These are phyloP conservation scores for Acropternis orthonyx DNA, from an alignment of 2,797 vertebrate genomes.

Conservation along the genomic window DNA sequence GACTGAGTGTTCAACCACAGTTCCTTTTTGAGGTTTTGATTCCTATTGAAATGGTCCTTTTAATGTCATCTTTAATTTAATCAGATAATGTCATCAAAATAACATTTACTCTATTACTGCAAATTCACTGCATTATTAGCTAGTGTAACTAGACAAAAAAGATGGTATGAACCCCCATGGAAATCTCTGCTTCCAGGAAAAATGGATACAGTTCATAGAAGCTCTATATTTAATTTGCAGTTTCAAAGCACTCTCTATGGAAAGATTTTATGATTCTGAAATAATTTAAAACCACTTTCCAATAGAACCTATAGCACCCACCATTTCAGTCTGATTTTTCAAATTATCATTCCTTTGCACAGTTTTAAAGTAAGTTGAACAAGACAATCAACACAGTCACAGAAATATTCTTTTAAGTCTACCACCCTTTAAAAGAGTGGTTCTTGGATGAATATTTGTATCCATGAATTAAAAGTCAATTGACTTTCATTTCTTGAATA, in stretches of 20 bases:
- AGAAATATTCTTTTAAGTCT: neutral
- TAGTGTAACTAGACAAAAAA: conserved; percentile 74
- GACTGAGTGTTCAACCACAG: conserved; percentile 43
- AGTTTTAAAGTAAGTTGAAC: neutral
- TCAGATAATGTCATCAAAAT: conserved; percentile 79
- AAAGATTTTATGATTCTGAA: conserved; percentile 77
- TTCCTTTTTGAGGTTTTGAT: conserved; percentile 66
- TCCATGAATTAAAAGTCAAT: neutral
- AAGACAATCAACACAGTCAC: neutral
- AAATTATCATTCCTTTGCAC: conserved; percentile 15
- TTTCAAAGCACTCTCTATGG: conserved; percentile 76
- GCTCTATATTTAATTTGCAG: conserved; percentile 79
- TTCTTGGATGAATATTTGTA: neutral
- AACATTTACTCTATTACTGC: conserved; percentile 78
- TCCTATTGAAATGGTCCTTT: conserved; percentile 75
- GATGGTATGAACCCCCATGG: conserved; percentile 72
- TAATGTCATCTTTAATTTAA: conserved; percentile 80
- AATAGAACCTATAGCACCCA: conserved; percentile 48
- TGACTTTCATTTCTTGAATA: neutral
- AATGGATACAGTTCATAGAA: conserved; percentile 78
- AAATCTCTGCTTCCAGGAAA: conserved; percentile 78
- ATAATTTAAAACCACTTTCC: conserved; percentile 75
- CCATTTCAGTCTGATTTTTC: conserved; percentile 49
- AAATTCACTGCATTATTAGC: conserved; percentile 82
- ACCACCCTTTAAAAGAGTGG: neutral